phyloP scores from a whole-genome alignment of 1,140 invertebrate species.

The Octopus sinensis region DNA sequence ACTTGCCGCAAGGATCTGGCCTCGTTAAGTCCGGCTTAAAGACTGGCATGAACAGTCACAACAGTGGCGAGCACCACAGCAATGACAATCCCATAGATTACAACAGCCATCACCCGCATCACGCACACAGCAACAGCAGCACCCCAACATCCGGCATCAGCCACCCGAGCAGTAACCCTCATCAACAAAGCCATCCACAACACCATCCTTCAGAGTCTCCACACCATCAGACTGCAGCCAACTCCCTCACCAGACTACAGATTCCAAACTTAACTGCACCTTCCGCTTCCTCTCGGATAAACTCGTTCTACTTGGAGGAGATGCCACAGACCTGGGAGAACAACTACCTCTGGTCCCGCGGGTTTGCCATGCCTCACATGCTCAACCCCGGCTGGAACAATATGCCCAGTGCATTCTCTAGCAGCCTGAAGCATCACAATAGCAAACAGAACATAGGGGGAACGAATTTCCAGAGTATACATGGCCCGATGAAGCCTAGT shows the following conservation, averaged over 20 bases:
- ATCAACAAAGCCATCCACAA: neutral
- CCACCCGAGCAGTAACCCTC: neutral
- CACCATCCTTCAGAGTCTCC: neutral
- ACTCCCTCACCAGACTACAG: neutral
- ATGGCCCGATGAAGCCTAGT: too few relatives aligned
- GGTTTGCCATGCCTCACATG: slow-evolving; percentile 1
- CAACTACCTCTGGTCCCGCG: neutral
- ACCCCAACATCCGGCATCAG: neutral
- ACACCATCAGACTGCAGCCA: neutral
- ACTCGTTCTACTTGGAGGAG: neutral
- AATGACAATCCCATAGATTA: too few relatives aligned
- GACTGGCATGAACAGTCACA: too few relatives aligned
- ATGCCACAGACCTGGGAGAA: neutral
- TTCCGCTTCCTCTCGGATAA: neutral
- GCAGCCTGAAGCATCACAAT: neutral
- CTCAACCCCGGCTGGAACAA: neutral
- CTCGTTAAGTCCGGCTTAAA: too few relatives aligned
- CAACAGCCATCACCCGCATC: too few relatives aligned
- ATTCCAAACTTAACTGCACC: neutral
- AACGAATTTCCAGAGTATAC: too few relatives aligned
- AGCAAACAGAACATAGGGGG: neutral
- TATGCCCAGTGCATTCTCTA: neutral
- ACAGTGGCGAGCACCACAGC: too few relatives aligned
- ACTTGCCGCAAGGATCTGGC: too few relatives aligned
- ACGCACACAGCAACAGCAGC: too few relatives aligned